phyloP scores from a whole-genome alignment of 1,140 invertebrate species.

The Homarus americanus region DNA sequence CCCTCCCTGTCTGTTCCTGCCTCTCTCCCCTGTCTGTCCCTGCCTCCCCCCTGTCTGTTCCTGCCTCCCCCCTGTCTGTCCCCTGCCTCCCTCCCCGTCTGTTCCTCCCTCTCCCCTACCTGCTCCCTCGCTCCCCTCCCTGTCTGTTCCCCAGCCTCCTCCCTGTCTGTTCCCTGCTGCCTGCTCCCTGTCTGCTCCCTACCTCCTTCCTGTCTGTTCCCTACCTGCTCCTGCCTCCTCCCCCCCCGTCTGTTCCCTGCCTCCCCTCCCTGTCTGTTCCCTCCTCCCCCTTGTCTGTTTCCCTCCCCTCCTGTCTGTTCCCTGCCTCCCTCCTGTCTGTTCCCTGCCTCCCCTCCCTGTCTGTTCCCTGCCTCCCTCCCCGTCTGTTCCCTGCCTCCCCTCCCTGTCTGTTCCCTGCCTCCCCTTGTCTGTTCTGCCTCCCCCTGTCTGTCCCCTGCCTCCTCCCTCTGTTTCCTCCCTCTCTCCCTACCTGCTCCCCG shows the following conservation, averaged over 20 bases:
- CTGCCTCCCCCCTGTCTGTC: background rate
- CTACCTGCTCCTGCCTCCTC: background rate
- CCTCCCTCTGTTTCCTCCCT: constrained; percentile 6
- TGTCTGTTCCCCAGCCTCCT: constrained; percentile 35
- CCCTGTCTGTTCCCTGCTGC: too few relatives aligned
- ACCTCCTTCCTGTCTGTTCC: background rate
- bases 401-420: background rate
- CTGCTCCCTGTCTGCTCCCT: constrained; percentile 3
- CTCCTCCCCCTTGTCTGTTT: background rate
- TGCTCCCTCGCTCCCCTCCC: constrained; percentile 19
- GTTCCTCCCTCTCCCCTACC: background rate
- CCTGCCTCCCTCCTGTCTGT: background rate
- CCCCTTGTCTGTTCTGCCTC: constrained; percentile 9
- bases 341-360: constrained; percentile 22
- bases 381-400: background rate
- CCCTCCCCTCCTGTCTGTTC: background rate
- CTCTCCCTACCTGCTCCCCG: background rate
- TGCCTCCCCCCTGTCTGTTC: background rate
- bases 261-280: background rate
- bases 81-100: background rate
- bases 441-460: constrained; percentile 31
- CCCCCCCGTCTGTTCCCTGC: background rate
- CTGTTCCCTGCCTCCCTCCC: constrained; percentile 36
- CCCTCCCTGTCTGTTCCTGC: background rate
- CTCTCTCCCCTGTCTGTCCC: background rate